Percentiles rank a stretch among this genome's conserved stretches.
phyloP scores from a whole-genome alignment of 2,113 vertebrate genomes.

The Bungarus multicinctus region DNA sequence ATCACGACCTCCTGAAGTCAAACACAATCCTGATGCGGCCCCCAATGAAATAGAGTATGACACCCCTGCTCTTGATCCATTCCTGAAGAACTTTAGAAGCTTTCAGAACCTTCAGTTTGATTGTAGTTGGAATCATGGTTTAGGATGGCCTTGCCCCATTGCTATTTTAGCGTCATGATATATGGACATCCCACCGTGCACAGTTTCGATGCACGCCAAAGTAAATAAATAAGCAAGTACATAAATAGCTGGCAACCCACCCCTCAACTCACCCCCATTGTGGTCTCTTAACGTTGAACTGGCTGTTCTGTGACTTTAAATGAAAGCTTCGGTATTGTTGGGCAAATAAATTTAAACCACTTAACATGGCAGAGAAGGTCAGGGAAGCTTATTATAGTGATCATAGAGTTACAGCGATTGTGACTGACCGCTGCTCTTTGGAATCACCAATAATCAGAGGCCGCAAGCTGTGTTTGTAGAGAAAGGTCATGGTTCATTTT shows the following conservation, averaged over 20 bases:
- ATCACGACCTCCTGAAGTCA: no score
- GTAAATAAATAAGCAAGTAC: neutral
- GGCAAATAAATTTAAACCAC: slow-evolving; percentile 89
- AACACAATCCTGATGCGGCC: no score
- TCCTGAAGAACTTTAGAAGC: neutral
- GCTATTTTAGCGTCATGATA: neutral
- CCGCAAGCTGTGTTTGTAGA: slow-evolving; percentile 87
- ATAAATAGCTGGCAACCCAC: neutral
- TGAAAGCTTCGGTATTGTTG: slow-evolving; percentile 82
- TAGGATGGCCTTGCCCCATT: neutral
- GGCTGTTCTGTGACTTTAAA: slow-evolving; percentile 84
- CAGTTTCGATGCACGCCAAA: neutral
- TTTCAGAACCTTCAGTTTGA: neutral
- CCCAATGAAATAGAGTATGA: no score
- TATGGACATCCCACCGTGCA: neutral
- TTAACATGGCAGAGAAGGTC: slow-evolving; percentile 88
- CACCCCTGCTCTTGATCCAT: neutral
- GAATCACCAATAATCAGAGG: slow-evolving; percentile 87
- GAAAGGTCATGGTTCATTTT: slow-evolving; percentile 92
- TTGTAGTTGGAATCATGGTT: neutral
- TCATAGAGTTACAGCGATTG: slow-evolving; percentile 84
- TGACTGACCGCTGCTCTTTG: slow-evolving; percentile 83
- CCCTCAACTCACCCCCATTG: slow-evolving; percentile 2
- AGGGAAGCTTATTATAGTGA: slow-evolving; percentile 86
- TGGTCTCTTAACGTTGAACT: slow-evolving; percentile 70